Evolutionary conservation across 2,113 vertebrate genomes (phyloP).

Genomic region (Charina bottae): DNA sequence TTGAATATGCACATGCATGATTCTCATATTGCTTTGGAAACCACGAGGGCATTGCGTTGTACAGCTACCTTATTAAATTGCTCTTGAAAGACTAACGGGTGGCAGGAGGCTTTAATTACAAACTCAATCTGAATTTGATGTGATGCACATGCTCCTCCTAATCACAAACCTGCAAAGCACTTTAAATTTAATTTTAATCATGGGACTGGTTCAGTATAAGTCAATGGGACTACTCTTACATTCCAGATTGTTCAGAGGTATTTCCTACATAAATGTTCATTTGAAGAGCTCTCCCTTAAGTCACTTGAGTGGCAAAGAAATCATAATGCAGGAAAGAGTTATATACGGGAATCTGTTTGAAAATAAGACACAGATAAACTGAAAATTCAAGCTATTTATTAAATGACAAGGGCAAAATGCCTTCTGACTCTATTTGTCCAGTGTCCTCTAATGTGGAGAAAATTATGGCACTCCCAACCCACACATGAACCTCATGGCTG

Average conservation of each 20-base stretch:
- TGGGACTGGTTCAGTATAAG: slow-evolving; percentile 3
- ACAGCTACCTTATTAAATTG: slow-evolving; percentile 58
- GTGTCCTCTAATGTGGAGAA: not conserved
- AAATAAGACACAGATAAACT: not conserved
- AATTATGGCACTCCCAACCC: not conserved
- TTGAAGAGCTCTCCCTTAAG: not conserved
- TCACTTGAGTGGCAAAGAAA: slow-evolving; percentile 12
- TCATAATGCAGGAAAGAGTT: slow-evolving; percentile 1
- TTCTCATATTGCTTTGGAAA: slow-evolving; percentile 68
- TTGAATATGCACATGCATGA: slow-evolving; percentile 71
- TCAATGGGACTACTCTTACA: not conserved
- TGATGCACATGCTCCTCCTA: slow-evolving; percentile 52
- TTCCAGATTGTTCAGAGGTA: not conserved
- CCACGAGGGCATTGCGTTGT: slow-evolving; percentile 65
- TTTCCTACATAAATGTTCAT: slow-evolving; percentile 12
- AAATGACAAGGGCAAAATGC: not conserved
- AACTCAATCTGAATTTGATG: slow-evolving; percentile 45
- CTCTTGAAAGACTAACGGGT: slow-evolving; percentile 35
- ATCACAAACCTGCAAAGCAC: slow-evolving; percentile 24
- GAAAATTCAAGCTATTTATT: not conserved
- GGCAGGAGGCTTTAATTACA: slow-evolving; percentile 51
- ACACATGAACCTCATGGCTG: not conserved
- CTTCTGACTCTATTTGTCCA: not conserved
- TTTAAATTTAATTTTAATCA: slow-evolving; percentile 24
- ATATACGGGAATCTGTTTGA: not conserved